Conservation (phyloP, 2,888 invertebrate species). For the Thereva nobilitata region DNA sequence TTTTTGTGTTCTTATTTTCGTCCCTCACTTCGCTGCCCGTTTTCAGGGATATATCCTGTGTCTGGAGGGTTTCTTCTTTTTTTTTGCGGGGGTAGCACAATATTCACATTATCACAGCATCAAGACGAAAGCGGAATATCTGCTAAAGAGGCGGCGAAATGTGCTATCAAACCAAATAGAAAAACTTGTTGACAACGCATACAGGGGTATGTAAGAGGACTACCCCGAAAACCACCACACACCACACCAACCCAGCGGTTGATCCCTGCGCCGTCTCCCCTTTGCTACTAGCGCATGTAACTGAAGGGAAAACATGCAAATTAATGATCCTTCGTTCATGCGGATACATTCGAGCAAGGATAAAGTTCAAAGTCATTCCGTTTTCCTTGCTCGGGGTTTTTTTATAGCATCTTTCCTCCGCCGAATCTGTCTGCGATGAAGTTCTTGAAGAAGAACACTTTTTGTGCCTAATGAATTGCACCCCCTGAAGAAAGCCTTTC, state of each 20-base stretch:
- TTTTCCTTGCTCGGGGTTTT: constrained; percentile 16
- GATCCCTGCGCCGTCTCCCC: background rate
- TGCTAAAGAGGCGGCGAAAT: constrained; percentile 24
- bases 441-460: constrained; percentile 30
- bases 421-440: constrained; percentile 8
- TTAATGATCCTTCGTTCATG: constrained; percentile 32
- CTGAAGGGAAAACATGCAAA: constrained; percentile 29
- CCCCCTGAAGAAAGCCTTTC: constrained; percentile 22
- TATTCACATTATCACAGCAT: too few relatives aligned
- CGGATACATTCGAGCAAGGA: constrained; percentile 29
- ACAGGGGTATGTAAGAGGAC: background rate
- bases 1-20: too few relatives aligned
- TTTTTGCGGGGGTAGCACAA: too few relatives aligned
- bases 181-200: constrained; percentile 32
- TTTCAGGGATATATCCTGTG: too few relatives aligned
- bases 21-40: too few relatives aligned
- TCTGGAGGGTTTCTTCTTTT: too few relatives aligned
- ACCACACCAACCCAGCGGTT: too few relatives aligned
- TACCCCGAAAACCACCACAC: too few relatives aligned
- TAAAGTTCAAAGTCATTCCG: constrained; percentile 30
- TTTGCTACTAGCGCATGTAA: constrained; percentile 14
- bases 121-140: constrained; percentile 1
- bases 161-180: constrained; percentile 28
- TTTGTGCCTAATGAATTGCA: constrained; percentile 30
- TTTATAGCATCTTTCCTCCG: background rate